These are phyloP conservation scores for Emesis castigata DNA, from an alignment of 2,888 invertebrate genomes.

Conservation along the genomic window DNA sequence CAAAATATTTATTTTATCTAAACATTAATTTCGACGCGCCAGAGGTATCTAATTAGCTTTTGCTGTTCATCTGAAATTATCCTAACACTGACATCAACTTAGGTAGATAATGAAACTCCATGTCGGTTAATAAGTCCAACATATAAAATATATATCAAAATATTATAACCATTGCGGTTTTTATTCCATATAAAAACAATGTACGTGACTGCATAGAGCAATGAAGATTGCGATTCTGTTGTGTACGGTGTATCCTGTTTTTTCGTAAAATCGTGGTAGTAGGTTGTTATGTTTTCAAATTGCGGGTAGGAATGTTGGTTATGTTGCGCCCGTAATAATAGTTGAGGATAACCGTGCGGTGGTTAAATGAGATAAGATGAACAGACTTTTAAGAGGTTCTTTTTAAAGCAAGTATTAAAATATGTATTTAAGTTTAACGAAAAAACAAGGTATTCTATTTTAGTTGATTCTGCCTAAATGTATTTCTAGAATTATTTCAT, in stretches of 20 bases:
- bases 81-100: not conserved
- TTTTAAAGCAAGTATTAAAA: not conserved
- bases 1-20: not conserved
- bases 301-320: slow-evolving; percentile 14
- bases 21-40: not conserved
- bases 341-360: not conserved
- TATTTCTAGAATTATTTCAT: no score
- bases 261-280: slow-evolving; percentile 40
- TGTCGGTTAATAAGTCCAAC: not conserved
- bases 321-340: not conserved
- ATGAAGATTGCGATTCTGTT: not conserved
- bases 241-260: not conserved
- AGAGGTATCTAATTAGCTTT: not conserved
- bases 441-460: no score
- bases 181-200: not conserved
- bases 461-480: no score
- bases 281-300: slow-evolving; percentile 67
- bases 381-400: not conserved
- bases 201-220: not conserved
- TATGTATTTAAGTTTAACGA: no score
- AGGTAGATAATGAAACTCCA: not conserved
- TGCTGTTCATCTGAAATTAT: not conserved
- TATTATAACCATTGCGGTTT: not conserved
- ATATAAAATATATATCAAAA: not conserved
- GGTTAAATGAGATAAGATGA: slow-evolving; percentile 11